These are phyloP conservation scores for Colostygia pectinataria DNA, from an alignment of 2,888 invertebrate genomes.

Conservation along the genomic window DNA sequence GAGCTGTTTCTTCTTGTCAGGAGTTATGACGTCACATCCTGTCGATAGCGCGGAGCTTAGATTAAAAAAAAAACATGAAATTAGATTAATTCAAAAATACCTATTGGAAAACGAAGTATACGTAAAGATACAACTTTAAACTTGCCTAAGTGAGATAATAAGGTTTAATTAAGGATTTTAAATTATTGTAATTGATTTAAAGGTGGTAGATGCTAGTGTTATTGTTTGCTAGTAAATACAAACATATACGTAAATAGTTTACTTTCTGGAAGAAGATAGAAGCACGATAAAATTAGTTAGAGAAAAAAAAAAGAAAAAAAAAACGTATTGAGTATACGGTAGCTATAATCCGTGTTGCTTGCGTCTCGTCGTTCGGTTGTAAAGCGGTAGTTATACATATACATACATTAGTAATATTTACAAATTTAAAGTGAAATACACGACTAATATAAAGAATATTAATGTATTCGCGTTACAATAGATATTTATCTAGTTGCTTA, in stretches of 20 bases:
- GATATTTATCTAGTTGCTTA: conserved; percentile 73
- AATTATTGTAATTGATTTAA: conserved; percentile 80
- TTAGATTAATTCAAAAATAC: conserved; percentile 68
- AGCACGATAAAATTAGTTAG: conserved; percentile 73
- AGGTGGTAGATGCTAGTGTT: conserved; percentile 78
- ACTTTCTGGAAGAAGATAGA: conserved; percentile 59
- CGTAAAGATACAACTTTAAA: conserved; percentile 81
- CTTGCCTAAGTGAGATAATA: conserved; percentile 83
- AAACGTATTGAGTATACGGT: conserved; percentile 81
- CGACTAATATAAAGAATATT: conserved; percentile 41
- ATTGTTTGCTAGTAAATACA: conserved; percentile 75
- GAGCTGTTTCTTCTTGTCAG: conserved; percentile 34
- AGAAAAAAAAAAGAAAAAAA: conserved; percentile 61
- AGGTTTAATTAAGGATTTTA: conserved; percentile 78
- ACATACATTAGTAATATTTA: conserved; percentile 18
- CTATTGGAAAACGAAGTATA: conserved; percentile 82
- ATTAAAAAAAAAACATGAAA: conserved; percentile 51
- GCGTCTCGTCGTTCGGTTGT: conserved; percentile 38
- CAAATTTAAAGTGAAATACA: conserved; percentile 33
- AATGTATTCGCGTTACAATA: conserved; percentile 67
- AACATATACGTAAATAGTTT: conserved; percentile 70
- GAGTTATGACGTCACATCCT: conserved; percentile 25
- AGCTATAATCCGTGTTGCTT: conserved; percentile 65
- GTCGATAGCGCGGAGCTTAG: conserved; percentile 63
- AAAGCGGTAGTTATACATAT: conserved; percentile 16